Evolutionary conservation across 2,113 vertebrate species (phyloP).

Genomic region (Xenopus tropicalis): UCB_Xtro_10.0 CM004448.2:4392001-4392500

Average conservation of each 20-base stretch:
- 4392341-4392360: neutral
- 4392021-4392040: neutral
- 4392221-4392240: neutral
- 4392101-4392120: slow-evolving; percentile 3
- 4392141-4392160: slow-evolving; percentile 11
- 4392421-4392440: neutral
- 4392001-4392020: neutral
- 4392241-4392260: neutral
- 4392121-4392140: neutral
- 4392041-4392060: neutral
- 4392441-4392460: neutral
- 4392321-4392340: neutral
- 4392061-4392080: neutral
- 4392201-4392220: slow-evolving; percentile 1
- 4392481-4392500: neutral
- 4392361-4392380: neutral
- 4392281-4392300: neutral
- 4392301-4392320: slow-evolving; percentile 2
- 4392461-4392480: neutral
- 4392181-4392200: slow-evolving; percentile 4
- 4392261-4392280: slow-evolving; percentile 11
- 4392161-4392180: slow-evolving; percentile 3
- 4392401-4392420: neutral
- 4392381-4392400: neutral
- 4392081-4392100: neutral